Evolutionary conservation across 2,888 invertebrate species (phyloP).

Genomic region (Drosophila stalkeri): DNA sequence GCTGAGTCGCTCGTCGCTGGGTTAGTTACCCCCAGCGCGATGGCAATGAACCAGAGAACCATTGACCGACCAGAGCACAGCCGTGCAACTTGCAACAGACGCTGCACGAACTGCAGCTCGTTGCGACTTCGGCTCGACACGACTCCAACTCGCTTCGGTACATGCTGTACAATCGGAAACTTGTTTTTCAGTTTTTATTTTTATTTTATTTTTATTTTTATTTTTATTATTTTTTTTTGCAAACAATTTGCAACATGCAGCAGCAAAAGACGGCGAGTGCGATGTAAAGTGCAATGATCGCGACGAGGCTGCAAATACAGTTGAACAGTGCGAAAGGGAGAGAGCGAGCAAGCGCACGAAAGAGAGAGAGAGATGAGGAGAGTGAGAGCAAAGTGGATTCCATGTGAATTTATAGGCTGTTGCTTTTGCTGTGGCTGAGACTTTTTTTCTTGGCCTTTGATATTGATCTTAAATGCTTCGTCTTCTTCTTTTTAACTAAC

Average conservation of each 20-base stretch:
- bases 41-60: constrained; percentile 86
- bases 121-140: constrained; percentile 12
- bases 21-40: constrained; percentile 85
- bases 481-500: background rate
- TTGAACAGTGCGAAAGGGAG: constrained; percentile 18
- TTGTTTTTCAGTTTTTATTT: constrained; percentile 52
- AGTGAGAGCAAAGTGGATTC: background rate
- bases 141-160: constrained; percentile 1
- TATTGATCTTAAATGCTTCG: background rate
- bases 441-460: background rate
- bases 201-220: constrained; percentile 2
- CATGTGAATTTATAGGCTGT: constrained; percentile 10
- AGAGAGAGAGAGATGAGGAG: background rate
- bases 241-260: constrained; percentile 64
- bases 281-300: constrained; percentile 76
- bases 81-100: constrained; percentile 69
- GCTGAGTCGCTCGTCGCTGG: constrained; percentile 55
- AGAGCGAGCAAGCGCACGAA: background rate
- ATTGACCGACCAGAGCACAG: constrained; percentile 82
- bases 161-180: constrained; percentile 47
- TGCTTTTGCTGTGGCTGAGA: background rate
- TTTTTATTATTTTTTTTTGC: constrained; percentile 9
- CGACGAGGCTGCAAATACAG: constrained; percentile 63
- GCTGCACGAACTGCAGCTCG: constrained; percentile 37
- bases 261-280: constrained; percentile 32